Percentiles rank a stretch among this genome's conserved stretches.
Evolutionary conservation across 2,113 vertebrate species (phyloP).

Genomic region (Zosterops borbonicus): DNA sequence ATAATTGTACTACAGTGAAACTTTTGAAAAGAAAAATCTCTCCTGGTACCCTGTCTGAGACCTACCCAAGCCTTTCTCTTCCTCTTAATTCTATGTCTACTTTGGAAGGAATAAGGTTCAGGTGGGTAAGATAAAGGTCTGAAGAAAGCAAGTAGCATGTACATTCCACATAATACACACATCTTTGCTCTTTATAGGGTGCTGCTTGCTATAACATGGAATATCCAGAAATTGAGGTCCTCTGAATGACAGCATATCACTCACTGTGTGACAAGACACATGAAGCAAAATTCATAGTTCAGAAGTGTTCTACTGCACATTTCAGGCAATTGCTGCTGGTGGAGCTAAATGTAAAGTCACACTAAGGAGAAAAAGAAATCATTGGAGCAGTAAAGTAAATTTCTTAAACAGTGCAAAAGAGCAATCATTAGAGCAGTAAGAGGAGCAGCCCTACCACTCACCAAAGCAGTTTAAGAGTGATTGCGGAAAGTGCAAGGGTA

Average conservation of each 20-base stretch:
- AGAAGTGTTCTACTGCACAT: fast-evolving
- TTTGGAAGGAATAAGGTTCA: background rate
- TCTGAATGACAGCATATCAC: background rate
- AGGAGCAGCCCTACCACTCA: background rate
- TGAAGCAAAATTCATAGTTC: background rate
- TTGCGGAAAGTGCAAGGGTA: background rate
- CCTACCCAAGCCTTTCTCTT: background rate
- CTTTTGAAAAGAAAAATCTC: background rate
- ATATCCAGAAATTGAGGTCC: background rate
- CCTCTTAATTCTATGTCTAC: background rate
- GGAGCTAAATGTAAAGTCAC: background rate
- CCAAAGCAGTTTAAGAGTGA: background rate
- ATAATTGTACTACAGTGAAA: background rate
- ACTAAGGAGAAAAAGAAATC: background rate
- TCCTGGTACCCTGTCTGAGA: background rate
- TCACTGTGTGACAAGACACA: background rate
- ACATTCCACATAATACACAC: background rate
- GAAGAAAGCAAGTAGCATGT: background rate
- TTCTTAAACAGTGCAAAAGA: background rate
- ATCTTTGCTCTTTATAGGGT: background rate
- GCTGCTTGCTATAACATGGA: background rate
- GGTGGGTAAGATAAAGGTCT: background rate
- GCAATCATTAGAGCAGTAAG: background rate
- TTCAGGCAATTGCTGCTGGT: background rate
- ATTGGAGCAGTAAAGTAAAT: background rate